phyloP scores from a whole-genome alignment of 2,888 invertebrate species.

The Lutraria lutraria region DNA sequence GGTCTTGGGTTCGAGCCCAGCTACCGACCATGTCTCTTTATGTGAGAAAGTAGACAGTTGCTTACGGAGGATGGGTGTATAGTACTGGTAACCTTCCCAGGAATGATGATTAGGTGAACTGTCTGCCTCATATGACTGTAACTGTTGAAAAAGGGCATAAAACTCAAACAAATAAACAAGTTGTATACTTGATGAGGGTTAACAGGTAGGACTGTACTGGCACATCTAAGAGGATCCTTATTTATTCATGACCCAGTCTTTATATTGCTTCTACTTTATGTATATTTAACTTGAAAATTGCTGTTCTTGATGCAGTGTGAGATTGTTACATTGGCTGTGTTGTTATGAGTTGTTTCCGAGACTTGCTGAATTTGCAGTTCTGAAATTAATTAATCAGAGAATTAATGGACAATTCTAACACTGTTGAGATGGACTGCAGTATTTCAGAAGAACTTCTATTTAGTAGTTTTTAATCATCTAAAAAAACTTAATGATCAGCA shows the following conservation, averaged over 20 bases:
- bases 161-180: no score
- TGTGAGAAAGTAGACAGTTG: no score
- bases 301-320: not conserved
- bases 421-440: not conserved
- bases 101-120: no score
- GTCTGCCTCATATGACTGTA: no score
- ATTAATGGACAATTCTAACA: not conserved
- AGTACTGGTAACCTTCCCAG: no score
- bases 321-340: not conserved
- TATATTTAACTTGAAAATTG: not conserved
- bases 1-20: no score
- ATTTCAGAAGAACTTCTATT: no score
- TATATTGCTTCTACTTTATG: not conserved
- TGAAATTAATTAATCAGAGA: slow-evolving; percentile 1
- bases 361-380: not conserved
- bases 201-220: not conserved
- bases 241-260: not conserved
- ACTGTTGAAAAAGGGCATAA: no score
- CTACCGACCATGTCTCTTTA: no score
- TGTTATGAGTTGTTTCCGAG: not conserved
- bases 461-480: no score
- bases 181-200: not conserved
- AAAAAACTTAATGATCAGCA: no score
- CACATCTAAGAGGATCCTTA: not conserved
- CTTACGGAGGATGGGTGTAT: no score